Conservation (phyloP, 2,888 invertebrate genomes). For the Mamestra brassicae region DNA sequence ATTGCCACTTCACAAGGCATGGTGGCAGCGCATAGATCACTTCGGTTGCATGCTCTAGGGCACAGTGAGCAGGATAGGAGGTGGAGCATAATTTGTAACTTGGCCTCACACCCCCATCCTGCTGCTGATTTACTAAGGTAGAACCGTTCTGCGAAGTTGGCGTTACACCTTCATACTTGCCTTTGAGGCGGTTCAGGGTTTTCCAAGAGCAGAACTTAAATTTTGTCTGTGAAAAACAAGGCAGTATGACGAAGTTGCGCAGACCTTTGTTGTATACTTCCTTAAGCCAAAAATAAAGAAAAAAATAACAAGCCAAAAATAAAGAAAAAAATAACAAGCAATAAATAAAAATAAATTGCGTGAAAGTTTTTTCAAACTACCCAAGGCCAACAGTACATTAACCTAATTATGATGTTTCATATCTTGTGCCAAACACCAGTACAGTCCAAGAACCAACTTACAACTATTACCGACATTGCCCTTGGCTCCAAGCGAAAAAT, state of each 20-base stretch:
- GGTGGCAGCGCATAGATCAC: no score
- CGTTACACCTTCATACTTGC: no score
- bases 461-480: slow-evolving; percentile 78
- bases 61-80: no score
- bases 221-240: background rate
- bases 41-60: no score
- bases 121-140: no score
- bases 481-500: slow-evolving; percentile 85
- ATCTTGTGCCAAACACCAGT: slow-evolving; percentile 70
- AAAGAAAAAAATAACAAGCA: background rate
- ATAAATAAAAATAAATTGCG: background rate
- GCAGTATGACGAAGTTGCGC: no score
- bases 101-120: no score
- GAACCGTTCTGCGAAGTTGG: no score
- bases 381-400: background rate
- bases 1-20: no score
- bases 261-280: background rate
- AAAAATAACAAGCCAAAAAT: background rate
- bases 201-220: no score
- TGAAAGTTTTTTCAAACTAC: background rate
- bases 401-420: slow-evolving; percentile 3
- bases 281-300: background rate
- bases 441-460: slow-evolving; percentile 73
- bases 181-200: no score
- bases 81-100: no score